phyloP scores from a whole-genome alignment of 2,113 vertebrate species.

The Hippocampus mohnikei region DNA sequence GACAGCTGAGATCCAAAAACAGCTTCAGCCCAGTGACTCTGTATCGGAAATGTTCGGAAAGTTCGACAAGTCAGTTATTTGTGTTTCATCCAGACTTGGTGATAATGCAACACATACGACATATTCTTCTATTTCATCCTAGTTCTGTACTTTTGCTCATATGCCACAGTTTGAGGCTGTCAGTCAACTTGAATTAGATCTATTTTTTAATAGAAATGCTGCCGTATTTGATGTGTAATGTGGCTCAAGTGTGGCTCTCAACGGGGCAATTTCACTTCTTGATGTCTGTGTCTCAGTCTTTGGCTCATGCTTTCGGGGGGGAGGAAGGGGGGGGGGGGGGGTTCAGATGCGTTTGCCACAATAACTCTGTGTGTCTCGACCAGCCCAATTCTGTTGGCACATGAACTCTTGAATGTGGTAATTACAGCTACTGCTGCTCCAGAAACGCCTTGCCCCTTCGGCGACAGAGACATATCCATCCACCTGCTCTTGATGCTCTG shows the following conservation, averaged over 20 bases:
- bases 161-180: conserved; percentile 8
- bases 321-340: conserved; percentile 16
- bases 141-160: background rate
- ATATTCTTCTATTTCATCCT: background rate
- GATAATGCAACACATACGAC: background rate
- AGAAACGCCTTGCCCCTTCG: conserved; percentile 16
- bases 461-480: conserved; percentile 6
- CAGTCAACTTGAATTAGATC: conserved; percentile 15
- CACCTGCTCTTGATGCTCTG: conserved; percentile 21
- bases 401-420: conserved; percentile 20
- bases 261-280: conserved; percentile 8
- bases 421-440: conserved; percentile 29
- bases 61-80: background rate
- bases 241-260: conserved; percentile 13
- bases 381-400: conserved; percentile 18
- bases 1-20: background rate
- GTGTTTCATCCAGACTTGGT: background rate
- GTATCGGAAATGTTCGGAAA: too few species aligned
- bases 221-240: conserved; percentile 19
- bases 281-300: conserved; percentile 9
- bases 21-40: too few species aligned
- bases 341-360: conserved; percentile 22
- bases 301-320: conserved; percentile 12
- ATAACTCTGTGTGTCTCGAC: conserved; percentile 11
- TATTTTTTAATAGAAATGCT: conserved; percentile 13